phyloP scores from a whole-genome alignment of 2,888 invertebrate species.

The Drosophila glabriapex region DNA sequence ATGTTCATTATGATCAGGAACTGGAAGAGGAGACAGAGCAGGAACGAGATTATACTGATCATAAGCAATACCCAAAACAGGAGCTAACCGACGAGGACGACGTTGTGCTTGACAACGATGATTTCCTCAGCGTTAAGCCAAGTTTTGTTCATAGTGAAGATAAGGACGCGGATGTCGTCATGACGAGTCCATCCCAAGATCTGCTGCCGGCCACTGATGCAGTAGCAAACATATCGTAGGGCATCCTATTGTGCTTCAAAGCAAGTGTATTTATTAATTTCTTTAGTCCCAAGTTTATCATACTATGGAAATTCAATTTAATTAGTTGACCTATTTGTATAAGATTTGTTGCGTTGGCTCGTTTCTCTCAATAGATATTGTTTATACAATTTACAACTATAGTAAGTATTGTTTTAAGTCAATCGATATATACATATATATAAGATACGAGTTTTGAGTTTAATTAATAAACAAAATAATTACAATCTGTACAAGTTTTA shows the following conservation, averaged over 20 bases:
- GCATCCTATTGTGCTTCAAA: slow-evolving; percentile 14
- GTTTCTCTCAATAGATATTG: slow-evolving; percentile 30
- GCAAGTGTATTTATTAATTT: slow-evolving; percentile 26
- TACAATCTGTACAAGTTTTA: slow-evolving; percentile 7
- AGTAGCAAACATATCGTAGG: slow-evolving; percentile 33
- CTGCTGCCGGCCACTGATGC: slow-evolving; percentile 13
- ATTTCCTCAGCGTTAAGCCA: slow-evolving; percentile 60
- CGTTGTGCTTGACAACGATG: slow-evolving; percentile 57
- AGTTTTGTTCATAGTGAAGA: slow-evolving; percentile 26
- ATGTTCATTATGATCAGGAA: slow-evolving; percentile 18
- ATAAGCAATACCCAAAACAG: background rate
- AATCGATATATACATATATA: slow-evolving; percentile 16
- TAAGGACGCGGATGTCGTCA: slow-evolving; percentile 36
- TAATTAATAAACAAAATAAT: slow-evolving; percentile 32
- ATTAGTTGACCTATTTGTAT: slow-evolving; percentile 43
- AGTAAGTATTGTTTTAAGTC: slow-evolving; percentile 54
- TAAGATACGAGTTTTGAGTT: slow-evolving; percentile 33
- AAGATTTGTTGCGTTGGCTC: slow-evolving; percentile 56
- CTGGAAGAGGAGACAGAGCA: background rate
- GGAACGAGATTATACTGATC: background rate
- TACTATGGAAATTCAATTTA: slow-evolving; percentile 22
- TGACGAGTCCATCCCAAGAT: slow-evolving; percentile 36
- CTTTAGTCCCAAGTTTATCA: background rate
- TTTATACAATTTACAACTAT: slow-evolving; percentile 23
- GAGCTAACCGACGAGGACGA: slow-evolving; percentile 41